Percentiles rank a stretch among this genome's conserved stretches.
Conservation (phyloP, 2,113 vertebrate genomes). For the Xiphophorus hellerii region DNA sequence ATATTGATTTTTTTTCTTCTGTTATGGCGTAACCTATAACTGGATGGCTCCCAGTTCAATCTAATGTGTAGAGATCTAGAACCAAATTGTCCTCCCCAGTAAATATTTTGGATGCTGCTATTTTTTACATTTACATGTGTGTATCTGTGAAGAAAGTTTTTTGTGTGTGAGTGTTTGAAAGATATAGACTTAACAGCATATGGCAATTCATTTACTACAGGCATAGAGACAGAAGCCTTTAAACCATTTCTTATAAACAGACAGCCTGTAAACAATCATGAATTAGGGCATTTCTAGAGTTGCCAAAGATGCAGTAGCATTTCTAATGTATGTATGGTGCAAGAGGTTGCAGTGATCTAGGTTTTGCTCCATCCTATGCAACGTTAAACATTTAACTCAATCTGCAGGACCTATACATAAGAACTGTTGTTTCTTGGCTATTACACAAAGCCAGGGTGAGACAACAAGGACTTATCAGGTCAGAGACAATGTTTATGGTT, state of each 20-base stretch:
- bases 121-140: slow-evolving; percentile 23
- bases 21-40: slow-evolving; percentile 19
- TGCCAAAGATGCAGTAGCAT: slow-evolving; percentile 31
- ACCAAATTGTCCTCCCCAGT: slow-evolving; percentile 37
- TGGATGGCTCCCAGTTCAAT: slow-evolving; percentile 24
- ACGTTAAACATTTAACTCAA: slow-evolving; percentile 22
- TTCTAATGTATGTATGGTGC: slow-evolving; percentile 20
- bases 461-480: neutral
- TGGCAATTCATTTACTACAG: slow-evolving; percentile 52
- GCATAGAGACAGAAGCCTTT: slow-evolving; percentile 54
- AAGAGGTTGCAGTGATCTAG: slow-evolving; percentile 20
- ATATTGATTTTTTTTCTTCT: slow-evolving; percentile 33
- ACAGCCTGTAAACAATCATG: slow-evolving; percentile 39
- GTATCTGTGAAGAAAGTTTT: no score
- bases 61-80: slow-evolving; percentile 7
- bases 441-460: neutral
- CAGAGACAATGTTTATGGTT: neutral
- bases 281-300: slow-evolving; percentile 41
- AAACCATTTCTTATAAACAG: slow-evolving; percentile 60
- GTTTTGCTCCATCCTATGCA: slow-evolving; percentile 34
- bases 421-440: neutral
- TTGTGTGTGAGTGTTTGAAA: slow-evolving; percentile 5
- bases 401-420: slow-evolving; percentile 5
- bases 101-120: slow-evolving; percentile 40
- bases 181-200: slow-evolving; percentile 51